phyloP scores from a whole-genome alignment of 2,113 vertebrate species.

The Phainopepla nitens region DNA sequence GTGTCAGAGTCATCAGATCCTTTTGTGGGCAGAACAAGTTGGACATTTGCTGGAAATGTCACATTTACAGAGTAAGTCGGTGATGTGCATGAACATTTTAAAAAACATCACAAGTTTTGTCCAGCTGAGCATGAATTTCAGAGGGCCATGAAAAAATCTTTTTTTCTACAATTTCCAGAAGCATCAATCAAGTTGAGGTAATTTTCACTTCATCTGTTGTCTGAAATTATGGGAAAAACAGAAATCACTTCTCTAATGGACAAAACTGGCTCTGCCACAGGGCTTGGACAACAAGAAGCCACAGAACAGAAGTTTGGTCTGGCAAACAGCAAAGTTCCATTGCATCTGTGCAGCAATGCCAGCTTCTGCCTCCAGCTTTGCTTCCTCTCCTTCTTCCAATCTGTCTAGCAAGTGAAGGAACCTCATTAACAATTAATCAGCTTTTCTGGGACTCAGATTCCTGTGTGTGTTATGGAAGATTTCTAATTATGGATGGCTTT shows the following conservation, averaged over 20 bases:
- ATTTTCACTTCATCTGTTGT: not conserved
- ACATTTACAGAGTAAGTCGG: not conserved
- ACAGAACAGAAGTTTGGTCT: not conserved
- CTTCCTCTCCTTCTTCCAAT: not conserved
- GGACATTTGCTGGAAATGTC: not conserved
- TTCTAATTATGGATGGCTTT: conserved; percentile 42
- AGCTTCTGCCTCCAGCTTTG: not conserved
- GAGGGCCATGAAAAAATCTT: not conserved
- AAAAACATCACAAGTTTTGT: not conserved
- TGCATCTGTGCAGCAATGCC: not conserved
- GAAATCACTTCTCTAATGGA: not conserved
- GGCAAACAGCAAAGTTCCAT: not conserved
- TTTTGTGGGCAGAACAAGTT: not conserved
- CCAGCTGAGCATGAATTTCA: not conserved
- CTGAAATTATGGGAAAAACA: not conserved
- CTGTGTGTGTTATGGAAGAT: not conserved
- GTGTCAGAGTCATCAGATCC: not conserved
- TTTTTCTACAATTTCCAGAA: not conserved
- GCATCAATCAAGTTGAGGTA: not conserved
- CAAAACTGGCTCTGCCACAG: not conserved
- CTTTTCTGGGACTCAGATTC: not conserved
- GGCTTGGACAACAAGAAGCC: not conserved
- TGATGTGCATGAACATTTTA: not conserved
- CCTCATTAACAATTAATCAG: conserved; percentile 40
- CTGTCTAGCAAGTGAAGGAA: not conserved